Evolutionary conservation across 2,113 vertebrate species (phyloP).

Genomic region (Campylomormyrus tamandua): DNA sequence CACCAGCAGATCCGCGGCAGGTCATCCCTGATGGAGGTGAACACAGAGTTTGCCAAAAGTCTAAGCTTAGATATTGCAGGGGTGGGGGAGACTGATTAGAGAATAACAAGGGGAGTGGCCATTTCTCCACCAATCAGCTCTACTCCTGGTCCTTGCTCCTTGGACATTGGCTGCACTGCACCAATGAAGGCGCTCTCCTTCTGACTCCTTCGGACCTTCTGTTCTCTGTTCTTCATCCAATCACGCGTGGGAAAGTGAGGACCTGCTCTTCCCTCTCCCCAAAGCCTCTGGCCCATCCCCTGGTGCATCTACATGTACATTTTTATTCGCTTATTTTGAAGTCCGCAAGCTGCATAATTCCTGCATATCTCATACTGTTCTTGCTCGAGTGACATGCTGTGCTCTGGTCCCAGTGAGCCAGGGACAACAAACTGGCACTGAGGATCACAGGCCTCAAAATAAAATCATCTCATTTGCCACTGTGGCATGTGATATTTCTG

Average conservation of each 20-base stretch:
- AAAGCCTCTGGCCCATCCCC: not conserved
- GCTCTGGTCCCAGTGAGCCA: not conserved
- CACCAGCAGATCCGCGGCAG: slow-evolving; percentile 33
- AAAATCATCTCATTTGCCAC: not conserved
- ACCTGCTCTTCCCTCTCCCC: not conserved
- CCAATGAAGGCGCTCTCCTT: slow-evolving; percentile 9
- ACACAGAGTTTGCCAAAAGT: slow-evolving; percentile 46
- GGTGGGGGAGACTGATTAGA: slow-evolving; percentile 7
- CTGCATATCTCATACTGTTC: not conserved
- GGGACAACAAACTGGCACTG: not conserved
- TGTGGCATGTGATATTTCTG: not conserved
- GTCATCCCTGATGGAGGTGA: slow-evolving; percentile 41
- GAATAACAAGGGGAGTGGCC: slow-evolving; percentile 27
- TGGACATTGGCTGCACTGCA: not conserved
- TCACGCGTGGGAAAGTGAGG: not conserved
- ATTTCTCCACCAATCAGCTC: slow-evolving; percentile 14
- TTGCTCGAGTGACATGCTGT: not conserved
- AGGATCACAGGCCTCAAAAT: not conserved
- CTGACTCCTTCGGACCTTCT: not conserved
- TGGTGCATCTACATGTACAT: not conserved
- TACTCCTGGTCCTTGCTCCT: not conserved
- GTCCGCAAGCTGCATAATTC: not conserved
- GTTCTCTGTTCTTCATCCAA: not conserved
- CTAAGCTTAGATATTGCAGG: not conserved
- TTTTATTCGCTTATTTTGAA: not conserved